Base-by-base conservation (phyloP, 1,140 invertebrate genomes). In the Anoplolepis gracilipes region DNA sequence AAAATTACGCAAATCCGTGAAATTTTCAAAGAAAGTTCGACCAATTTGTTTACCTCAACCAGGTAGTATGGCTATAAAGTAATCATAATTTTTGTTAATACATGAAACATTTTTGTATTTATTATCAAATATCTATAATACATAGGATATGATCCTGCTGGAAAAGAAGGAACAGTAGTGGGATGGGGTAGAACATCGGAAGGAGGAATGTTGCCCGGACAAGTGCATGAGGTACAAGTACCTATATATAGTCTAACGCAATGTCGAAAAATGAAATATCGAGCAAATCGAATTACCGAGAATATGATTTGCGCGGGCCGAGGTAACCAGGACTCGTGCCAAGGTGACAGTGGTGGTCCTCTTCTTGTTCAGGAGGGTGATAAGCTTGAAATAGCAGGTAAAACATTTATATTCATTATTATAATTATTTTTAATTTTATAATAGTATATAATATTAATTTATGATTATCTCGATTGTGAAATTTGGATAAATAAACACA, bases 181-280 rank as follows among this genome's bases (percentile, higher is more conserved):
- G 98, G 98, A 6, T 98, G 98, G 98, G 98, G 98, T 0, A 95
- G 97, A 28, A 97, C 97, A 0, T 96, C 96, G 0, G 97, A 98
- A 92, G 97, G 97, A 25, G 97, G 97, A n/a, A 96, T 96, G 90
- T 92, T 98, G n/a, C 97, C 98, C 0, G 96, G 96, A 5, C 95
- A 97, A 39, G 97, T 98, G 1, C 97, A 98, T 88, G 97, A 98
- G 93, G 97, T 98, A 1, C 96, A 97, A 90, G 98, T 98, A 11
- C 98, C 98, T 2, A 98, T 98, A 72, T 95, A 98, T 77, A 97
- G 96, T 53, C 96, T 98, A 59, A 93, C 95, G 0, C 97, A 98
- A 91, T 98, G 98, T 91, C 95, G 97, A 53, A 96, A 96, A 64
- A 97, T 97, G 96, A 98, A 98, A 92, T 98, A 98, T 92, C 95